phyloP scores from a whole-genome alignment of 2,797 vertebrate species.

The Sebastes hubbsi region DNA sequence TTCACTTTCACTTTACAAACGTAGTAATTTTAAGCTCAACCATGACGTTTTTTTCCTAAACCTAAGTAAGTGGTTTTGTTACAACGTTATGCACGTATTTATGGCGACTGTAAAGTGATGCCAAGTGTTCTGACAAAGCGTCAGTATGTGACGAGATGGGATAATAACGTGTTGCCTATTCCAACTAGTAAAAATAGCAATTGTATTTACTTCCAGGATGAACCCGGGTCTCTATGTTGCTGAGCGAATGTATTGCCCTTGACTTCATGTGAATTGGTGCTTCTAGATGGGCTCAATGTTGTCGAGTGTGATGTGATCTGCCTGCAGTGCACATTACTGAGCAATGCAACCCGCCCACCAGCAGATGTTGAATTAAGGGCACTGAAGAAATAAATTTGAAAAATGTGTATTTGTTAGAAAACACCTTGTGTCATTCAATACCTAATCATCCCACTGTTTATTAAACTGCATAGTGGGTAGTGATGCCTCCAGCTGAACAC shows the following conservation, averaged over 20 bases:
- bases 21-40: too few relatives aligned
- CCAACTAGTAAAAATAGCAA: background rate
- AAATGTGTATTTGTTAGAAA: background rate
- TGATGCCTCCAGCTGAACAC: conserved; percentile 10
- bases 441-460: background rate
- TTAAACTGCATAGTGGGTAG: background rate
- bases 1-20: too few relatives aligned
- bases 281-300: background rate
- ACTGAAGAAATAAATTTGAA: background rate
- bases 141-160: accelerated
- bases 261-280: background rate
- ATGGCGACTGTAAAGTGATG: too few relatives aligned
- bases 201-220: background rate
- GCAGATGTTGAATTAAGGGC: background rate
- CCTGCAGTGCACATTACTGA: conserved; percentile 2
- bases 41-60: too few relatives aligned
- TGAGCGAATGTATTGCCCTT: conserved; percentile 11
- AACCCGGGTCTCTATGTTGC: background rate
- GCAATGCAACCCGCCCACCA: conserved; percentile 4
- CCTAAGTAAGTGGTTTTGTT: too few relatives aligned
- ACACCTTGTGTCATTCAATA: conserved; percentile 2
- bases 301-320: conserved; percentile 10
- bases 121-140: too few relatives aligned
- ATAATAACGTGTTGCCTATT: background rate
- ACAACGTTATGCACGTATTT: too few relatives aligned